These are phyloP conservation scores for Chiridota heheva DNA, from an alignment of 35 echinoderm and acorn worm species.

Conservation along the genomic window DNA sequence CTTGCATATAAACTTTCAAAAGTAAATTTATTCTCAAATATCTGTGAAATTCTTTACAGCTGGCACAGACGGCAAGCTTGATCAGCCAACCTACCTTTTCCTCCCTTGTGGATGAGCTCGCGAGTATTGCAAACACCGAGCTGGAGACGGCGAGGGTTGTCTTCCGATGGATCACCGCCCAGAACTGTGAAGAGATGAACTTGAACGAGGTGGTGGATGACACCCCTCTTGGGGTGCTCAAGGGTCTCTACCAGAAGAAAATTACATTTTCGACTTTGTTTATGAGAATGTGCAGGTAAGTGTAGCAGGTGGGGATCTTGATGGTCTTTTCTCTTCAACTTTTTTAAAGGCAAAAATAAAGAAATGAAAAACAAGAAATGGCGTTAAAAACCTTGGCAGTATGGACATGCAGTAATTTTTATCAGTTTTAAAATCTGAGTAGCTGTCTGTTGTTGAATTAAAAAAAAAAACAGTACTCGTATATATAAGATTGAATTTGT, in stretches of 20 bases:
- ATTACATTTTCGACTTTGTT: conserved; percentile 97
- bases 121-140: conserved; percentile 68
- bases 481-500: no score
- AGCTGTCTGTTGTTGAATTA: no score
- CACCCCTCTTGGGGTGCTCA: conserved; percentile 94
- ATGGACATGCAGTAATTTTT: no score
- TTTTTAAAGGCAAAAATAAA: no score
- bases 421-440: no score
- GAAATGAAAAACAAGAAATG: no score
- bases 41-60: conserved; percentile 29
- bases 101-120: conserved; percentile 77
- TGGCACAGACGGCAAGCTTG: conserved; percentile 92
- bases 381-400: no score
- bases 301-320: no score
- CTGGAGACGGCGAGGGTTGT: conserved; percentile 85
- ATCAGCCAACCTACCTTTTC: conserved; percentile 92
- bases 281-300: conserved; percentile 98
- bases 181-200: conserved; percentile 99
- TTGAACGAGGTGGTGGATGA: conserved; percentile 86
- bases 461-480: no score
- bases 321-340: no score
- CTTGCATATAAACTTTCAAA: not conserved
- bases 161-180: conserved; percentile 95
- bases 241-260: conserved; percentile 90
- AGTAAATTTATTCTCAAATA: not conserved